These are phyloP conservation scores for Macrotrachela quadricornifera DNA, from an alignment of 1,140 invertebrate genomes.

Conservation along the genomic window DNA sequence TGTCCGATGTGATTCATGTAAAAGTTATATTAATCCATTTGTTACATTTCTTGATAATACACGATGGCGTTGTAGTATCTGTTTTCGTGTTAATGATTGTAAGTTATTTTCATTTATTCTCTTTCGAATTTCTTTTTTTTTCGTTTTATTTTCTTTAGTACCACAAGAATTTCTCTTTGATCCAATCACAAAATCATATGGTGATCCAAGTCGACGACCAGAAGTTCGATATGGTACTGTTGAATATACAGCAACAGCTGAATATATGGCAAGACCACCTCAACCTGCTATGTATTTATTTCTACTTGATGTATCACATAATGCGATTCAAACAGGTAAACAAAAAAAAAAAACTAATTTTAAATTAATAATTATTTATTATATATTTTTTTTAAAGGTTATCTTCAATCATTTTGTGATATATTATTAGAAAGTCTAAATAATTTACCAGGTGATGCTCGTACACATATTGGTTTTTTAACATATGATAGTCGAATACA, in stretches of 20 bases:
- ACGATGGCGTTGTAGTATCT: conserved; percentile 96
- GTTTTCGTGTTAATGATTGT: conserved; percentile 85
- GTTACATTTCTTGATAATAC: conserved; percentile 79
- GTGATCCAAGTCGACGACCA: conserved; percentile 51
- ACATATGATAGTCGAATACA: conserved; percentile 61
- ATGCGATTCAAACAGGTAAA: conserved; percentile 55
- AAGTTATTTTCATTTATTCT: conserved; percentile 30
- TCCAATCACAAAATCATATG: conserved; percentile 61
- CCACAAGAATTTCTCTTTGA: conserved; percentile 96
- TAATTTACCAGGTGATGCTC: conserved; percentile 68
- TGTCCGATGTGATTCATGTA: conserved; percentile 77
- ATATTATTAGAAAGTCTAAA: conserved; percentile 57
- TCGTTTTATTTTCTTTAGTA: conserved; percentile 44
- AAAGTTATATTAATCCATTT: conserved; percentile 99
- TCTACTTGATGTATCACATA: conserved; percentile 72
- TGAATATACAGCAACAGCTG: conserved; percentile 91
- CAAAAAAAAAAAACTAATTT: no score
- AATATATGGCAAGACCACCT: conserved; percentile 91
- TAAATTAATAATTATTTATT: no score
- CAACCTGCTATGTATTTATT: conserved; percentile 92
- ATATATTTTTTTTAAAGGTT: conserved; percentile 33
- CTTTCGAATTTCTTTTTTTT: not conserved
- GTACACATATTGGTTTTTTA: conserved; percentile 79
- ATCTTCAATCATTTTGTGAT: conserved; percentile 61
- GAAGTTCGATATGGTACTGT: conserved; percentile 88